A percentile compares a stretch with the other conserved stretches of the same genome.
These are phyloP conservation scores for Drosophila lini DNA, from an alignment of 1,140 invertebrate species.

Conservation along the genomic window DNA sequence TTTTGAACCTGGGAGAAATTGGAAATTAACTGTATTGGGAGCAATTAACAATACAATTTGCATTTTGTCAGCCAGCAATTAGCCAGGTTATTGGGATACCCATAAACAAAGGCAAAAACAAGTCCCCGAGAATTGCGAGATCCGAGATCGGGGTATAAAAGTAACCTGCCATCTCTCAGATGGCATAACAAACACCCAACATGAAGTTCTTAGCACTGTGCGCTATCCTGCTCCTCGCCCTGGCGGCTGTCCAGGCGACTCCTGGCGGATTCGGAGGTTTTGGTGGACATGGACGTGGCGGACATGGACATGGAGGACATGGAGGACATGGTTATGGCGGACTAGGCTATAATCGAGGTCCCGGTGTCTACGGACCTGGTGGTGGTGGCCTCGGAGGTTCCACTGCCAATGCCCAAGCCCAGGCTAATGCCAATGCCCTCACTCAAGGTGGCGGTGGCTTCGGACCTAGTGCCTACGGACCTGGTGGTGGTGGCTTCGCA, in stretches of 20 bases:
- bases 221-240: constrained; percentile 21
- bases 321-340: background rate
- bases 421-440: no score
- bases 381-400: background rate
- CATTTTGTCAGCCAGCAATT: constrained; percentile 9
- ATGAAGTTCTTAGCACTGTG: constrained; percentile 31
- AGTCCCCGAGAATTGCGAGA: background rate
- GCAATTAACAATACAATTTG: constrained; percentile 23
- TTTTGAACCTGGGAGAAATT: background rate
- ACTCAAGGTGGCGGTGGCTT: no score
- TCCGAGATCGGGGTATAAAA: constrained; percentile 45
- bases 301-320: background rate
- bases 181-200: constrained; percentile 15
- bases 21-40: constrained; percentile 14
- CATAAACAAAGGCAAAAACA: constrained; percentile 13
- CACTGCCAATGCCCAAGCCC: no score
- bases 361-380: background rate
- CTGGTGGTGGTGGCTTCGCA: background rate
- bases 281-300: background rate
- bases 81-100: background rate
- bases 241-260: constrained; percentile 16
- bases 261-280: constrained; percentile 4
- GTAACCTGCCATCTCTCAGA: constrained; percentile 9
- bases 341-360: no score
- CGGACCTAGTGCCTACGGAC: background rate